These are phyloP conservation scores for Chesias legatella DNA, from an alignment of 2,888 invertebrate genomes.

Conservation along the genomic window DNA sequence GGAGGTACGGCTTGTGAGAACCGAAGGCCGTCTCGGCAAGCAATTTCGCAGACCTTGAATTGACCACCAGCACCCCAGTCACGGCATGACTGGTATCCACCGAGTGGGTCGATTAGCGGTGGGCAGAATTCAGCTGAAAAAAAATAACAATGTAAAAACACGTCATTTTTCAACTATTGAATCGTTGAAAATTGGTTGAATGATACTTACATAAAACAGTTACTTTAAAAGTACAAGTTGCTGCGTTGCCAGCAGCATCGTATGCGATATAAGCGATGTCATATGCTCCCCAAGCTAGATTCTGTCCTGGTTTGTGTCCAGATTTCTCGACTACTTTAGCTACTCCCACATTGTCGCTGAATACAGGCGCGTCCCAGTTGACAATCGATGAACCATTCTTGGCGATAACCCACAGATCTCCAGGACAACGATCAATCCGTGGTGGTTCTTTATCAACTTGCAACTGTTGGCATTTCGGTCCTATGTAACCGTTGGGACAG, in stretches of 20 bases:
- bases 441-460: constrained; percentile 93
- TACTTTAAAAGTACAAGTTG: constrained; percentile 94
- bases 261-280: constrained; percentile 96
- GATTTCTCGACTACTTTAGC: constrained; percentile 89
- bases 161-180: neutral
- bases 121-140: constrained; percentile 94
- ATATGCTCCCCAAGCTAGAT: constrained; percentile 94
- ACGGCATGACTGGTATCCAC: constrained; percentile 94
- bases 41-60: constrained; percentile 96
- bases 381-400: constrained; percentile 95
- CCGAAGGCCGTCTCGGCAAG: constrained; percentile 90
- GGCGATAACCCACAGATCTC: constrained; percentile 96
- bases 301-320: constrained; percentile 93
- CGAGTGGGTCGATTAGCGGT: constrained; percentile 91
- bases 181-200: neutral
- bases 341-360: constrained; percentile 93
- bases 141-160: neutral
- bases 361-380: constrained; percentile 94
- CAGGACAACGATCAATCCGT: constrained; percentile 93
- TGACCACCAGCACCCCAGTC: constrained; percentile 98
- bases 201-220: constrained; percentile 88
- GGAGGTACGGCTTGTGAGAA: constrained; percentile 97
- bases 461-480: constrained; percentile 90
- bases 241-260: constrained; percentile 95
- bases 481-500: constrained; percentile 93